These are phyloP conservation scores for Bombus cullumanus DNA, from an alignment of 1,140 invertebrate genomes.

Conservation along the genomic window DNA sequence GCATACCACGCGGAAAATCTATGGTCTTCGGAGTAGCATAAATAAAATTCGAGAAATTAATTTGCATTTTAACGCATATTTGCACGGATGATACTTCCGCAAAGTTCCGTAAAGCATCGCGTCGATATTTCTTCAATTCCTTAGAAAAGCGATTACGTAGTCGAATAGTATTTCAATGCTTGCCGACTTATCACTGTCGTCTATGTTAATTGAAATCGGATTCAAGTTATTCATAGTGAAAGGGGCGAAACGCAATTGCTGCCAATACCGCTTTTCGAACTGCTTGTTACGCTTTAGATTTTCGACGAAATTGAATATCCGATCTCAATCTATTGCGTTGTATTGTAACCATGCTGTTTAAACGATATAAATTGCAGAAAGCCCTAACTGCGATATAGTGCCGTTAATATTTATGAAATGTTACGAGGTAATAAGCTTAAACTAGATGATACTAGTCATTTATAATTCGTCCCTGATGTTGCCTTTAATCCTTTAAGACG, in stretches of 20 bases:
- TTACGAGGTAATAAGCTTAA: conserved; percentile 20
- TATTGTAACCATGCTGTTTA: not conserved
- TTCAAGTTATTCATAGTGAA: not conserved
- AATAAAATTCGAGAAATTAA: not conserved
- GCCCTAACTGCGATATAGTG: not conserved
- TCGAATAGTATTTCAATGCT: not conserved
- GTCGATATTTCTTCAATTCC: not conserved
- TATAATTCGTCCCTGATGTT: conserved; percentile 22
- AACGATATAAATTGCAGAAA: conserved; percentile 24
- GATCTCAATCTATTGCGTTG: not conserved
- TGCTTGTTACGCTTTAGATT: not conserved
- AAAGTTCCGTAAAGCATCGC: not conserved
- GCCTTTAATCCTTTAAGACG: conserved; percentile 30
- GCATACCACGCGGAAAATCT: not conserved
- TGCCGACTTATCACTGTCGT: not conserved
- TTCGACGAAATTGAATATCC: not conserved
- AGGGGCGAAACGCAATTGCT: not conserved
- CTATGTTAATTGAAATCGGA: not conserved
- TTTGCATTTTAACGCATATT: not conserved
- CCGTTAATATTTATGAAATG: conserved; percentile 39
- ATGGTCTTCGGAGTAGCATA: not conserved
- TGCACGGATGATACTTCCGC: not conserved
- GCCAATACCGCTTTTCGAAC: not conserved
- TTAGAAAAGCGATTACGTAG: too few species aligned
- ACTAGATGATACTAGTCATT: conserved; percentile 21